Percentiles rank a stretch among this genome's conserved stretches.
Evolutionary conservation across 2,113 vertebrate genomes (phyloP).

Genomic region (Pterophyllum scalare): DNA sequence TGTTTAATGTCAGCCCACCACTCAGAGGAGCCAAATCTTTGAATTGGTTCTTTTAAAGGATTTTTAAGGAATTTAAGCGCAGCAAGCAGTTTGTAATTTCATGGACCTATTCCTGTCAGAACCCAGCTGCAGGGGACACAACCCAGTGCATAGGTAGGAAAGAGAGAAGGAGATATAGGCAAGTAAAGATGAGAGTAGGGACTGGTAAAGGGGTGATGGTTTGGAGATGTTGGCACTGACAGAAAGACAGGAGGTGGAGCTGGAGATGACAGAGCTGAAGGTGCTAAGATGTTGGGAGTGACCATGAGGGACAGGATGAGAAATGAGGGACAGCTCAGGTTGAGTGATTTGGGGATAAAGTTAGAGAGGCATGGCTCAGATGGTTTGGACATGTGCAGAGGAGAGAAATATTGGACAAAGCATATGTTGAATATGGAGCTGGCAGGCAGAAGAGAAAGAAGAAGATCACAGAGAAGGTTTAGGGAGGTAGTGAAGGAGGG

Average conservation of each 20-base stretch:
- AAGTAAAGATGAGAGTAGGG: too few species aligned
- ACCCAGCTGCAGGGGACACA: not conserved
- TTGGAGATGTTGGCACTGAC: not conserved
- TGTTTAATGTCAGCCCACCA: conserved; percentile 25
- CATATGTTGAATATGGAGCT: not conserved
- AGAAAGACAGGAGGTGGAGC: not conserved
- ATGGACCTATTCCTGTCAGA: not conserved
- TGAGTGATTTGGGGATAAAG: not conserved
- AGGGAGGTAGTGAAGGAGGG: too few species aligned
- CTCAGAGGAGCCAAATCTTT: conserved; percentile 18
- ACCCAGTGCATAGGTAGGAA: not conserved
- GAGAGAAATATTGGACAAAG: not conserved
- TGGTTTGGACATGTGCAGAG: not conserved
- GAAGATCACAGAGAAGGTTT: too few species aligned
- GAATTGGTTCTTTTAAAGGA: conserved; percentile 13
- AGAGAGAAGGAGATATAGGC: not conserved
- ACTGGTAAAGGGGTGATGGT: not conserved
- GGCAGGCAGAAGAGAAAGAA: too few species aligned
- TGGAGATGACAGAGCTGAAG: not conserved
- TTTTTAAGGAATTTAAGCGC: conserved; percentile 21
- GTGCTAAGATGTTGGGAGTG: not conserved
- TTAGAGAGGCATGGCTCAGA: not conserved
- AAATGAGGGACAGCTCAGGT: too few species aligned
- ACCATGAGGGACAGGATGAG: not conserved
- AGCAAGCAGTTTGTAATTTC: conserved; percentile 6